Evolutionary conservation across 2,888 invertebrate species (phyloP), one percentile per base, ranked within the genome.

Genomic region (Limnephilus rhombicus): DNA sequence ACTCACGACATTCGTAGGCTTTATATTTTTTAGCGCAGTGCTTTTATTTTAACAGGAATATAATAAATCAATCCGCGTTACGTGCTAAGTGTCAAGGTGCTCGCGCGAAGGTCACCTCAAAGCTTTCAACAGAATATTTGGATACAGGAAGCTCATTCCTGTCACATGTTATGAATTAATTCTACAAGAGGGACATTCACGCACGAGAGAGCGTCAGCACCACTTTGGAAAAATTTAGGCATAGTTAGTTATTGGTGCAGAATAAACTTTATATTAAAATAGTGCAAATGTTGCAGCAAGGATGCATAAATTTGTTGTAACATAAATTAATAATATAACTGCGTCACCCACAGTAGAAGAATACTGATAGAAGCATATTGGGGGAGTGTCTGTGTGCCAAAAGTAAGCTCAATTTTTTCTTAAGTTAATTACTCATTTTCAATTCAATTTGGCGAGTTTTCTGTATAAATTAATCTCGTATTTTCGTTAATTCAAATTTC

Each of bases 81-180:
- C 87, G 92, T 87, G 90, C 86, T 82, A 81, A 90, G 85, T 34
- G 90, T 82, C 91, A n/a, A 80, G 80, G 91, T 86, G 85, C 91
- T 83, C 41, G 87, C 80, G 81, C 82, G 87, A 92, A 92, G 90
- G 87, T 90, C 90, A 90, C 34, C 90, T 37, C 29, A 7, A 34
- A 83, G 83, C 83, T 83, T 31, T 83, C 83, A 83, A 68, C 53
- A 68, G 83, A 83, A 68, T 68, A 83, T 37, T 83, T 83, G 83
- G 83, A 34, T 83, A 83, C 37, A 83, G 83, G 83, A 83, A 83
- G 83, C 83, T 83, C 37, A 37, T 83, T 83, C 37, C 83, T 83
- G 83, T 83, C 83, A 83, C 31, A 83, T 37, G 83, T 83, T 37
- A 83, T 31, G 37, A 83, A 83, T 83, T 83, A 83, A 83, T 83